Evolutionary conservation across 1,140 invertebrate genomes (phyloP), one percentile per base, ranked within the genome.

Genomic region (Rhopalosiphum maidis): DNA sequence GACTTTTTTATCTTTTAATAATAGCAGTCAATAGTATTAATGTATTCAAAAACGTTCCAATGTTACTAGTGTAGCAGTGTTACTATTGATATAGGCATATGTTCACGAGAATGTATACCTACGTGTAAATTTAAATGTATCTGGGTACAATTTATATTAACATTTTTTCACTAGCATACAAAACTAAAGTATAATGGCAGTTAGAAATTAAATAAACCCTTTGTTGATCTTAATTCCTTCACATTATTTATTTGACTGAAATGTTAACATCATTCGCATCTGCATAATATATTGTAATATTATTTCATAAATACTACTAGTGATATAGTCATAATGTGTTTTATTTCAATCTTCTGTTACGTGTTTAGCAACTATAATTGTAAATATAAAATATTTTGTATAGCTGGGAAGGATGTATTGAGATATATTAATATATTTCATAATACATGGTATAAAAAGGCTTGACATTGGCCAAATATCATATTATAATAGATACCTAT

Each of bases 351-450:
- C 15, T 68, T n/a, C n/a, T n/a, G 15, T 15, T 68, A 46, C 83
- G 83, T 85, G 83, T 85, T 30, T 87, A 87, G 23, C 30, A 87
- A 48, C 30, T 35, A 48, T 8, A 87, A 87, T 51, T 41, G 51
- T 48, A 87, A 35, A 48, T 15, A 87, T 48, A n/a, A 46, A 87
- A 87, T 87, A 87, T 51, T 51, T 51, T 87, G 48, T 87, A 48
- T 30, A 21, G 43, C n/a, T 48, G 21, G 46, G 30, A 87, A 87
- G 41, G 51, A 83, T 8, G 6, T 23, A 83, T 37, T 37, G n/a
- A 68, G 30, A n/a, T n/a, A 68, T n/a, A 68, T n/a, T 68, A 68
- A 18, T 68, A 68, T 18, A 68, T 86, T 46, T 25, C n/a, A 30
- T 46, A 46, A n/a, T 88, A 88, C 87, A 51, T 30, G 35, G 21